A percentile compares a stretch with the other conserved stretches of the same genome.
Conservation (phyloP, 1,140 invertebrate genomes). For the Capitella teleta region DNA sequence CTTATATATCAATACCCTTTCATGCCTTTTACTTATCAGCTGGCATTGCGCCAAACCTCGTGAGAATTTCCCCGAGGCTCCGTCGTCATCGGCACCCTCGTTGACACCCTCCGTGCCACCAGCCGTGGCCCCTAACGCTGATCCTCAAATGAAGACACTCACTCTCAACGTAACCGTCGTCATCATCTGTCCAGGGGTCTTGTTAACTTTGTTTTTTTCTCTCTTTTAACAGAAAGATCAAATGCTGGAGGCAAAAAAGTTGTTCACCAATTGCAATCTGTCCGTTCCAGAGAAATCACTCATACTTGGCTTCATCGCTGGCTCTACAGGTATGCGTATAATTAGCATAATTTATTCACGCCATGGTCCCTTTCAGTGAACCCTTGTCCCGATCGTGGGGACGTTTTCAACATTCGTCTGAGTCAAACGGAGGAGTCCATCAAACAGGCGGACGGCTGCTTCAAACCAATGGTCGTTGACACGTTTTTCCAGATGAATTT, state of each 20-base stretch:
- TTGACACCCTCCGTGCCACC: too few species aligned
- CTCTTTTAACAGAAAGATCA: slow-evolving; percentile 59
- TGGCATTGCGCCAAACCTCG: too few species aligned
- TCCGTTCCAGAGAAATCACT: slow-evolving; percentile 91
- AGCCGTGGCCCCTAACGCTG: too few species aligned
- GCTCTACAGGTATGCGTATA: slow-evolving; percentile 61
- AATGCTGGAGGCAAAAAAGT: slow-evolving; percentile 93
- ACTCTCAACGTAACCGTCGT: neutral
- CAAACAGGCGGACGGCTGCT: slow-evolving; percentile 53
- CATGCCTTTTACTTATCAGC: too few species aligned
- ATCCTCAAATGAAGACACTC: too few species aligned
- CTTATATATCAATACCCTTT: too few species aligned
- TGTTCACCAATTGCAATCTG: slow-evolving; percentile 91
- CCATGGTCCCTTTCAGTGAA: slow-evolving; percentile 57
- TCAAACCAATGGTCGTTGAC: slow-evolving; percentile 59
- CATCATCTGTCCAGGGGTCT: neutral
- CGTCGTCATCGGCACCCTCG: too few species aligned
- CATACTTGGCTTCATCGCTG: slow-evolving; percentile 96
- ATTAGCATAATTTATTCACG: neutral
- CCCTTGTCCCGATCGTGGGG: slow-evolving; percentile 83
- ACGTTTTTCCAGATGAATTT: slow-evolving; percentile 97
- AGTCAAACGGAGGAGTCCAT: slow-evolving; percentile 75
- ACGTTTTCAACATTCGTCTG: slow-evolving; percentile 83
- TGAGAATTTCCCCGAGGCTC: too few species aligned
- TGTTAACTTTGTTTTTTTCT: slow-evolving; percentile 1